Evolutionary conservation across 2,888 invertebrate species (phyloP), one percentile per base, ranked within the genome.

Genomic region (Silvanus unidentatus): DNA sequence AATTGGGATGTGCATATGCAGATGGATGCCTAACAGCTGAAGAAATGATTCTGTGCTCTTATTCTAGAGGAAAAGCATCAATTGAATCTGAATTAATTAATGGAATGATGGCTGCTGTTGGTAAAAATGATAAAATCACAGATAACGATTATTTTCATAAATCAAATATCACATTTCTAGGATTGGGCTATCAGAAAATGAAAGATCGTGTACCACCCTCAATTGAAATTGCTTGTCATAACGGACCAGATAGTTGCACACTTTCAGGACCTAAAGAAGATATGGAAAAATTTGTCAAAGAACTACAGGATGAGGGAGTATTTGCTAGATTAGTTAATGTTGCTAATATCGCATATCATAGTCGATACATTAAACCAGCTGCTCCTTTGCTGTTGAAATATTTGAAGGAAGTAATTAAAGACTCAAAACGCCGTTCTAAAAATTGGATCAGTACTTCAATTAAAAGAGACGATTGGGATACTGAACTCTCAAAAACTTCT

Each of bases 1-100:
- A 97, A 69, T 75, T 97, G 4, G 94, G 91, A 1, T 96, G 97
- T 69, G 94, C 90, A 0, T 97, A 97, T 72, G 94, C 93, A 1
- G 97, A 97, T 68, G 92, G 90, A 0, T 88, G 90, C 54, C 79
- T 96, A 55, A 89, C 91, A 0, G 81, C 86, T 0, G 88, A 92
- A 61, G 86, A 95, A 73, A 87, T 89, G 76, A 83, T 95, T 46
- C 70, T 91, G 6, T 79, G 86, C 0, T 86, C 94, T 0, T 93
- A 92, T 70, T 87, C 86, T 67, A 77, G 93, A 59, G 92, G 91
- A 1, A 74, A 80, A 48, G 86, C 87, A 1, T 85, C 86, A 16
- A 65, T 84, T 10, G 86, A 88, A 54, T 79, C 83, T 0, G 74
- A 77, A 1, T 75, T 87, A 56, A 81, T 86, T 51, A 75, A 72